phyloP scores from a whole-genome alignment of 2,113 vertebrate species.

The Pongo abelii region DNA sequence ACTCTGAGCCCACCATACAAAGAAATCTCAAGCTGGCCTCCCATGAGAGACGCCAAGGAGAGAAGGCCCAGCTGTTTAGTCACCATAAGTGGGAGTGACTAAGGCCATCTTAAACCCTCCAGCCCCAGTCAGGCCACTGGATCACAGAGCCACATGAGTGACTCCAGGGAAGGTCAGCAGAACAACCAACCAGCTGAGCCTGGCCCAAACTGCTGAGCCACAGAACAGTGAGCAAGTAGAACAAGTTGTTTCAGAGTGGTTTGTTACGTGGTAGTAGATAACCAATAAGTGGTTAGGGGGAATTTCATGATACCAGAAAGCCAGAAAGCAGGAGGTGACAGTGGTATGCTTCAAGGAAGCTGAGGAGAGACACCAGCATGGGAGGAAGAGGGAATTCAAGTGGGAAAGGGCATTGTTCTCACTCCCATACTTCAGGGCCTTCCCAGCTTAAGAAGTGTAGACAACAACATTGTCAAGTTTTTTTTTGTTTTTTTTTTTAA shows the following conservation, averaged over 20 bases:
- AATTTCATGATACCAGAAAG: not conserved
- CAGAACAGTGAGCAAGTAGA: not conserved
- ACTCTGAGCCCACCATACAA: not conserved
- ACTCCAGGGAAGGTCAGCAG: not conserved
- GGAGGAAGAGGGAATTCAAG: not conserved
- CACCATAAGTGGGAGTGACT: fast-evolving
- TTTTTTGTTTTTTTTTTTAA: not conserved
- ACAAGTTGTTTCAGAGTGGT: fast-evolving
- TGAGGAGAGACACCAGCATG: not conserved
- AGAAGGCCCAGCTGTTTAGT: not conserved
- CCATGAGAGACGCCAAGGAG: not conserved
- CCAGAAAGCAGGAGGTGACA: not conserved
- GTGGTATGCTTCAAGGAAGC: not conserved
- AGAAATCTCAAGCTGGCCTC: not conserved
- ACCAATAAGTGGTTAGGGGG: not conserved
- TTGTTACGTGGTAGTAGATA: not conserved
- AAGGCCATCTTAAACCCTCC: not conserved
- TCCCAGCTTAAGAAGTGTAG: not conserved
- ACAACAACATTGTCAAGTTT: not conserved
- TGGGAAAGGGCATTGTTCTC: fast-evolving
- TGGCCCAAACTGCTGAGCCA: not conserved
- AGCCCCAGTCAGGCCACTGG: not conserved
- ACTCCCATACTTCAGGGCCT: not conserved
- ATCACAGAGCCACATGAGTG: fast-evolving
- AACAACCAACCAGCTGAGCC: not conserved